phyloP scores from a whole-genome alignment of 2,888 invertebrate genomes.

The Cephus pulcher region DNA sequence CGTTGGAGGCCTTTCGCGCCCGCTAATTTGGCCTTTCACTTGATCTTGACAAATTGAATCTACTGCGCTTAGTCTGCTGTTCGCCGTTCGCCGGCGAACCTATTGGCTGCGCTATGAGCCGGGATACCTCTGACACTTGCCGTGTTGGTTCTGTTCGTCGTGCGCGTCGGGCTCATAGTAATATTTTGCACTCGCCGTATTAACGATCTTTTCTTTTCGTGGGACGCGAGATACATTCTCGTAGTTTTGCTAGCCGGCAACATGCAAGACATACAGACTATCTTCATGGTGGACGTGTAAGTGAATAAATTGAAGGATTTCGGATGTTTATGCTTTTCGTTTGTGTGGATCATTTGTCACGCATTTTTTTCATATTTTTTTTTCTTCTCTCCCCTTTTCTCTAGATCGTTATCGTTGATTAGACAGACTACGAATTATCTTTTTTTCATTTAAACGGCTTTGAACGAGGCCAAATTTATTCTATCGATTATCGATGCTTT shows the following conservation, averaged over 20 bases:
- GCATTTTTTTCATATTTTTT: neutral
- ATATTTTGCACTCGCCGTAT: neutral
- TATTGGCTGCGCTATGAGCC: constrained; percentile 9
- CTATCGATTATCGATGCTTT: neutral
- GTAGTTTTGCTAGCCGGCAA: constrained; percentile 12
- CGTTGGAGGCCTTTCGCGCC: constrained; percentile 27
- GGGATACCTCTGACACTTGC: neutral
- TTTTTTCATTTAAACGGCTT: neutral
- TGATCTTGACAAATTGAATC: constrained; percentile 41
- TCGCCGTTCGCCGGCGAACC: constrained; percentile 3
- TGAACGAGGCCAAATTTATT: neutral
- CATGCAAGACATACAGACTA: constrained; percentile 30
- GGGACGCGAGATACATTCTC: neutral
- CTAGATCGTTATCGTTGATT: neutral
- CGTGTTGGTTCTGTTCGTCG: neutral
- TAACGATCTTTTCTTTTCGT: neutral
- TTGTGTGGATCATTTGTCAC: neutral
- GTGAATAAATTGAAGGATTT: neutral
- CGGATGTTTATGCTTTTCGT: neutral
- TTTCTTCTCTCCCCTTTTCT: neutral
- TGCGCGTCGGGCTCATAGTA: neutral
- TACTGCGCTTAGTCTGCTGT: constrained; percentile 8
- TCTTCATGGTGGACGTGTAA: constrained; percentile 13
- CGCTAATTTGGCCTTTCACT: constrained; percentile 40
- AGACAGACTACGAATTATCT: neutral